Base-by-base conservation (phyloP, 2,888 invertebrate genomes). In the Troides oblongomaculatus region DNA sequence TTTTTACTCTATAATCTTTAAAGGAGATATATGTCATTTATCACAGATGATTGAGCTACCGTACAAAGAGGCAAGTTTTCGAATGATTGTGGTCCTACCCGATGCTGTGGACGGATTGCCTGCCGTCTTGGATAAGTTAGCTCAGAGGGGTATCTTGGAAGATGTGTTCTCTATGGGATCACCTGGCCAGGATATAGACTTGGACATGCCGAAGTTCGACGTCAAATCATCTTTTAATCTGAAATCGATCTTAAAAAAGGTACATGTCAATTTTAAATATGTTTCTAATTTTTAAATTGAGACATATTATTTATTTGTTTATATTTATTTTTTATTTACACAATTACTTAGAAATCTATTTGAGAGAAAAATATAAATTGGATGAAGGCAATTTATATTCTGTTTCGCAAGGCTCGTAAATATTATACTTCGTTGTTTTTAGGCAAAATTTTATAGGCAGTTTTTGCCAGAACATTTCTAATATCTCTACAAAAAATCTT, bases 51-150 rank as follows among this genome's bases (percentile, higher is more conserved):
- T 86, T 18, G 87, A 87, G 70, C 77, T 87, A 10, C 87, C 87
- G 0, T 87, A 87, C 76, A 81, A 85, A 74, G 85, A 86, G 65
- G 46, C 3, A 0, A 80, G 81, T 4, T 86, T 86, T 79, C 85
- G 87, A 17, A 87, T 87, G 86, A 78, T 87, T 5, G 71, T 87
- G 0, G 79, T 85, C 1, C 76, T 87, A 8, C 86, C 87, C 0
- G 72, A 85, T 63, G 78, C 81, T 56, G 64, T 83, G 1, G 81
- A 87, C 56, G 87, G 87, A 58, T 80, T 87, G 0, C 71, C 78
- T 0, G 68, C 76, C 0, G 77, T 85, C n/a, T 60, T 87, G 59
- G 77, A 83, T 60, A 86, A 86, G 71, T 79, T 79, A 3, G 69
- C 81, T 0, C 56, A 77, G 43, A 78, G 74, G 25, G 85, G 86